Evolutionary conservation across 2,888 invertebrate species (phyloP), one percentile per base, ranked within the genome.

Genomic region (Diaphora mendica): DNA sequence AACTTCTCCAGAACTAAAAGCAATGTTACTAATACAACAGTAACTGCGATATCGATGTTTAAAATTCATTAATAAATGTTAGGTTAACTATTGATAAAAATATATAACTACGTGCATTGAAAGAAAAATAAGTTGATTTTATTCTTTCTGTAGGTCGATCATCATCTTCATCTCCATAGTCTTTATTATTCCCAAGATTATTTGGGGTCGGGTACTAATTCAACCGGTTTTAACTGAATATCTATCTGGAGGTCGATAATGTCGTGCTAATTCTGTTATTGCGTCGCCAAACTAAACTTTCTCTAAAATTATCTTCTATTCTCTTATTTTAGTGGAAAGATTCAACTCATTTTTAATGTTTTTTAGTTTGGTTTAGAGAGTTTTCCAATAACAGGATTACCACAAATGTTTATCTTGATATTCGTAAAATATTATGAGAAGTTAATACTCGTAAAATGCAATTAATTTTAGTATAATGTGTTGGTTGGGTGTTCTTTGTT

Each of bases 401-500:
- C 9, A 39, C 39, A 9, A n/a, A 13, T 55, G n/a, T 55, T 55
- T n/a, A 3, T n/a, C 9, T 55, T 13, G 8, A 26, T 26, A 26
- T 3, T n/a, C 26, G 9, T 59, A 59, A 11, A 13, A 26, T 26
- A 13, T 26, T 55, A 26, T 59, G 4, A n/a, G 13, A 26, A 59
- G 1, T 26, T 55, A 26, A 26, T 59, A 26, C 59, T 59, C 59
- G 26, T 13, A 26, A 4, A 59, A 59, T 59, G 15, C 13, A 59
- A 13, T 26, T 55, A 11, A 59, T 13, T 59, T 59, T 26, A 4
- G 26, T 9, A 13, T 59, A 59, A 4, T 26, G 11, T 59, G 44
- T 48, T 48, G 44, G 48, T 67, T 44, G 33, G 68, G n/a, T 72
- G 59, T 67, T 48, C 48, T 5, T 72, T 68, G 30, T 35, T 69